These are phyloP conservation scores for Prosopocoilus inquinatus DNA, from an alignment of 2,888 invertebrate genomes.

Conservation along the genomic window DNA sequence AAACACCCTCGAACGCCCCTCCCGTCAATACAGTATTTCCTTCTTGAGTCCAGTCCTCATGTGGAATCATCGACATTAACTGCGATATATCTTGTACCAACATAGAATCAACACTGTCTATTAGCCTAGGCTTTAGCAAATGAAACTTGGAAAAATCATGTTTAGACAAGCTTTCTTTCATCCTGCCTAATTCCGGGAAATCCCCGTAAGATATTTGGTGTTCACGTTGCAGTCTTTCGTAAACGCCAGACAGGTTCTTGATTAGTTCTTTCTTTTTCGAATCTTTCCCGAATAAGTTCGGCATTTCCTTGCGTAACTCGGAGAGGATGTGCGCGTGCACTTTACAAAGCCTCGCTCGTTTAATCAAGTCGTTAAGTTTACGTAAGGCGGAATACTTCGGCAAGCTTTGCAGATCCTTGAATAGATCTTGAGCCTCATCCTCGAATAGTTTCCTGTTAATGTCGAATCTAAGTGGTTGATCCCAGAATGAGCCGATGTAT, in stretches of 20 bases:
- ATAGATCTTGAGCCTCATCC: slow-evolving; percentile 93
- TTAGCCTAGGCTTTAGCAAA: slow-evolving; percentile 79
- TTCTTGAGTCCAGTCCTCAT: slow-evolving; percentile 34
- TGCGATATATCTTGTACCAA: slow-evolving; percentile 89
- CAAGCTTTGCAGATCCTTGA: slow-evolving; percentile 89
- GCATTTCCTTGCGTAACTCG: slow-evolving; percentile 93
- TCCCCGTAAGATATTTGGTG: slow-evolving; percentile 95
- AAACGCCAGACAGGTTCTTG: slow-evolving; percentile 84
- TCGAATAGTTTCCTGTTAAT: slow-evolving; percentile 89
- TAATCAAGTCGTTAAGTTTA: slow-evolving; percentile 97
- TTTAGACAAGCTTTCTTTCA: slow-evolving; percentile 82
- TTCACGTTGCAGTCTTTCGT: slow-evolving; percentile 83
- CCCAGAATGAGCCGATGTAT: slow-evolving; percentile 99
- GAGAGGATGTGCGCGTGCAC: slow-evolving; percentile 98
- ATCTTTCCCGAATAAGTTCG: slow-evolving; percentile 93
- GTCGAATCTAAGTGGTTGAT: slow-evolving; percentile 91
- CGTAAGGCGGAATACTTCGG: slow-evolving; percentile 94
- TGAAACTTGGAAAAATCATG: slow-evolving; percentile 96
- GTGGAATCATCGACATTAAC: slow-evolving; percentile 93
- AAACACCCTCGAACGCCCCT: slow-evolving; percentile 90
- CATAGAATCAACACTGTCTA: slow-evolving; percentile 95
- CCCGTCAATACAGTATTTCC: slow-evolving; percentile 57
- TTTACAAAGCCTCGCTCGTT: slow-evolving; percentile 93
- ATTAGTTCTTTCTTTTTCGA: slow-evolving; percentile 95
- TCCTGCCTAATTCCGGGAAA: slow-evolving; percentile 93